phyloP scores from a whole-genome alignment of 92 coral and sea anemone species.

The Palythoa caribaeorum region DNA sequence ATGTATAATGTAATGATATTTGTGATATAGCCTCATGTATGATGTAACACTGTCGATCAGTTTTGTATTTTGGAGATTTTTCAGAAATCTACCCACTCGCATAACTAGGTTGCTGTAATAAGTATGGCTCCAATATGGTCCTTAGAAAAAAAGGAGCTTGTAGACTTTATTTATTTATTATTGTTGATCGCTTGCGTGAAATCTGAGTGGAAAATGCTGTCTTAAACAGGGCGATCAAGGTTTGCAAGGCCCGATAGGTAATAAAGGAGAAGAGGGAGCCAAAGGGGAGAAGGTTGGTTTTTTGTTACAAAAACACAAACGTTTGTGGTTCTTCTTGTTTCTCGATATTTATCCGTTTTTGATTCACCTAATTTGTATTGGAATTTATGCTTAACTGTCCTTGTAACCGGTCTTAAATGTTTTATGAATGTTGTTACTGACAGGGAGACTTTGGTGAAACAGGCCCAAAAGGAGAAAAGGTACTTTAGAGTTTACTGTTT shows the following conservation, averaged over 20 bases:
- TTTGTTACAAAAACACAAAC: neutral
- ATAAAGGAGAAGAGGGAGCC: conserved; percentile 21
- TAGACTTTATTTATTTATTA: neutral
- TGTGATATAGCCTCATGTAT: too few species aligned
- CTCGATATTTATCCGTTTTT: neutral
- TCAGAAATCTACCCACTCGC: too few species aligned
- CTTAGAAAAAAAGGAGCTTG: neutral
- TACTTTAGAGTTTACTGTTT: neutral
- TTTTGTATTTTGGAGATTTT: too few species aligned
- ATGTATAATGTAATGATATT: too few species aligned
- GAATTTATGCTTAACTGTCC: neutral
- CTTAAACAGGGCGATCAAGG: conserved; percentile 23
- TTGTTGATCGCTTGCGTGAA: neutral
- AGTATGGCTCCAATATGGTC: neutral
- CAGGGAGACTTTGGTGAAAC: conserved; percentile 19
- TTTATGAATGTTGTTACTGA: neutral
- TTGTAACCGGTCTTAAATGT: neutral
- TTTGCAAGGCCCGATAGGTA: conserved; percentile 22
- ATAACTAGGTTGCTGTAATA: too few species aligned
- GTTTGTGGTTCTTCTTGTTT: neutral
- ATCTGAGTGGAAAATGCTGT: neutral
- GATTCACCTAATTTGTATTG: neutral
- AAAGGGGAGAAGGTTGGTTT: conserved; percentile 37
- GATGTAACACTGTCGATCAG: too few species aligned
- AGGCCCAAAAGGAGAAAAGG: conserved; percentile 30